Base-by-base conservation (phyloP, 2,113 vertebrate species). In the Speoplatyrhinus poulsoni region DNA sequence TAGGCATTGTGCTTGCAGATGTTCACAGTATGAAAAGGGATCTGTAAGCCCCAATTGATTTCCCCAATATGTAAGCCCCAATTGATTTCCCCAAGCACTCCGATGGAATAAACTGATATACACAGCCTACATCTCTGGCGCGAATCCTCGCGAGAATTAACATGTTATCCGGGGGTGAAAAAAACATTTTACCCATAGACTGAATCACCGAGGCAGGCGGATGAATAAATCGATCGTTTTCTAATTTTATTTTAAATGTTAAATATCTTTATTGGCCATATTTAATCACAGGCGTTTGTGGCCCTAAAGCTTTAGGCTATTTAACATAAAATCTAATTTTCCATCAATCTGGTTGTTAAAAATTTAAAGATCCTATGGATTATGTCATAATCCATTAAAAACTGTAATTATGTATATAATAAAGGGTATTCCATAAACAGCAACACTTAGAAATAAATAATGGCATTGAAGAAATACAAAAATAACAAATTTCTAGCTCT, bases 11-110 rank as follows among this genome's bases (percentile, higher is more conserved):
- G 87, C 94, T 85, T 95, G 94, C 95, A 97, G 94, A 95, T 95
- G 96, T 94, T 93, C 87, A 92, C 73, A 46, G 94, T 90, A 92
- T 6, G 90, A 86, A 75, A 82, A 53, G 49, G 90, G 64, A 60
- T 90, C 89, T 92, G 83, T 84, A 72, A 89, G 92, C 89, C 90
- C 89, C 91, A 91, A 83, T 75, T 97, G 93, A n/a, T n/a, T n/a
- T n/a, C n/a, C n/a, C n/a, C n/a, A n/a, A n/a, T 19, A 19, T 92
- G 83, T 84, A 72, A 89, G 92, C 89, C 90, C 89, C 91, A 91
- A 83, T 75, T 97, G 93, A 95, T 98, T 98, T 97, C 95, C 96
- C 96, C 81, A 86, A 93, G 94, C 95, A 90, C 94, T 85, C 88
- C 84, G 67, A 93, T 89, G 93, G 93, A 94, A 94, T 92, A 93